Percentiles rank a stretch among this genome's conserved stretches.
Conservation (phyloP, 2,888 invertebrate species). For the Philopedon plagiatum region DNA sequence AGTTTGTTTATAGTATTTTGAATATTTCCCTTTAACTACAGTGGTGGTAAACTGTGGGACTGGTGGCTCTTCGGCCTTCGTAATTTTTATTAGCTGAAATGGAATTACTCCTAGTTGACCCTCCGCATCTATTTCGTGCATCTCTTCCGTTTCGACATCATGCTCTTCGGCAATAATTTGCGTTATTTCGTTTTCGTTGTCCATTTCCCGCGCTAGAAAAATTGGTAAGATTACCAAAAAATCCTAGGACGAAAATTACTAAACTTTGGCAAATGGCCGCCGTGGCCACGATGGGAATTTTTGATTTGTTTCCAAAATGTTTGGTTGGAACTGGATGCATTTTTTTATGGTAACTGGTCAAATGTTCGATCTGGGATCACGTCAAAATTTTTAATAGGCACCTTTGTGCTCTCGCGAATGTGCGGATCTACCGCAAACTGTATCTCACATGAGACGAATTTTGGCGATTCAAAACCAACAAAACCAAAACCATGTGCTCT, state of each 20-base stretch:
- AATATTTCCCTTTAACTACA: conserved; percentile 37
- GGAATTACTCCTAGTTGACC: conserved; percentile 55
- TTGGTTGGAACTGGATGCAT: no score
- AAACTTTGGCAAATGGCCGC: conserved; percentile 46
- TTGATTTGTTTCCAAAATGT: conserved; percentile 40
- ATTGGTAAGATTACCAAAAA: conserved; percentile 54
- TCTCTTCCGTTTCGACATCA: conserved; percentile 29
- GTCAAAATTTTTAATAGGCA: no score
- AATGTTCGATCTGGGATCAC: no score
- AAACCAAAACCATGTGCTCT: no score
- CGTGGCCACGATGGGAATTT: conserved; percentile 35
- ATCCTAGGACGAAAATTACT: conserved; percentile 52
- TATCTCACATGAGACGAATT: no score
- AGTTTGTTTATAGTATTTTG: conserved; percentile 71
- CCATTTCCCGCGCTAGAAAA: conserved; percentile 59
- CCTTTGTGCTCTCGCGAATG: no score
- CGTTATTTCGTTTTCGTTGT: conserved; percentile 48
- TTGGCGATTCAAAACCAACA: no score
- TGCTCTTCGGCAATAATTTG: conserved; percentile 51
- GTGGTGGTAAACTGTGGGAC: conserved; percentile 21
- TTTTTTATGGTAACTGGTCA: no score
- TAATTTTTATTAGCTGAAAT: conserved; percentile 55
- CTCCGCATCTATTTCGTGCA: conserved; percentile 32
- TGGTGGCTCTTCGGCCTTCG: conserved; percentile 1
- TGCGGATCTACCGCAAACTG: no score